Base-by-base conservation (phyloP, 2,797 vertebrate genomes). In the Pangasius mekongensis region DNA sequence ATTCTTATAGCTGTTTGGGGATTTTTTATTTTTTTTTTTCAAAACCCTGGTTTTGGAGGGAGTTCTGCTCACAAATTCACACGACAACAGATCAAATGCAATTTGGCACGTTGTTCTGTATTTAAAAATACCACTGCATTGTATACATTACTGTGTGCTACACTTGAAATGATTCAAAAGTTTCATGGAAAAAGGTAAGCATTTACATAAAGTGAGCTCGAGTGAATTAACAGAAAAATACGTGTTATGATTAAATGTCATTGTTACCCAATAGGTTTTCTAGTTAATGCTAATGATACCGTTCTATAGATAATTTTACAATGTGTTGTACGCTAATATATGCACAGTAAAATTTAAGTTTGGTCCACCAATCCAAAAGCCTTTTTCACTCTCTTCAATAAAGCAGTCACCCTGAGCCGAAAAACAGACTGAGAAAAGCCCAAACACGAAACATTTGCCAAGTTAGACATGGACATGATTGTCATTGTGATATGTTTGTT, bases 371-470 rank as follows among this genome's bases (percentile, higher is more conserved):
- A 78, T 54, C 81, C 47, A 2, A 88, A 81, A 20, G 22, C 54
- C 9, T n/a, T 67, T 62, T 60, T 86, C 3, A 62, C 0, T 22
- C 52, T 36, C 18, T 54, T 87, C 49, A 88, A 2, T 39, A 74
- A 71, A 2, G 83, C 56, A 14, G 73, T 27, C 36, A 87, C 5
- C 36, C 86, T 66, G 47, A 77, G 3, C 8, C 89, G 85, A 83
- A 91, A 91, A 43, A 89, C 87, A 66, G 88, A 85, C 85, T 90
- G 89, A 30, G 89, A 90, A 76, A 88, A 91, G 36, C 91, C 91
- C 87, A 89, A 86, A 39, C 89, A 91, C 27, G 86, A 30, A 43
- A 90, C 11, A 58, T 89, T 91, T n/a, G 86, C 91, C 54, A 89
- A 85, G 56, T 64, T 89, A 13, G 84, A 86, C 0, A 88, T 24